Percentiles rank a stretch among this genome's conserved stretches.
Conservation (phyloP, 2,797 vertebrate genomes). For the Halcyon chelicuti region DNA sequence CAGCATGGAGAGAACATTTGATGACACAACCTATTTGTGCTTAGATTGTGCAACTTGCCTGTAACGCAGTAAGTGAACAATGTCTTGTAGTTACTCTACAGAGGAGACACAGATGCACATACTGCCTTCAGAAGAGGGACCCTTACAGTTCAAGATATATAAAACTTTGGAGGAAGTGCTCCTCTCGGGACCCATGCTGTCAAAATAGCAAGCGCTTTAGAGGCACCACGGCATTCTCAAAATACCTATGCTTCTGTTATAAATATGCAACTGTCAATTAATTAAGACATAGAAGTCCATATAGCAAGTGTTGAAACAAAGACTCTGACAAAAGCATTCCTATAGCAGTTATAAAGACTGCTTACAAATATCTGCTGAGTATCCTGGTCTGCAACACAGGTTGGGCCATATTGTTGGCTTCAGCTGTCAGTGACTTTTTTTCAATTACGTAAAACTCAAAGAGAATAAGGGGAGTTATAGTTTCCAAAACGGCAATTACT, state of each 20-base stretch:
- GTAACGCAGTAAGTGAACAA: neutral
- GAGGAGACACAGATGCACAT: neutral
- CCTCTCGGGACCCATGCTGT: neutral
- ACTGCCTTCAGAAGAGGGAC: neutral
- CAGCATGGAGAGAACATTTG: neutral
- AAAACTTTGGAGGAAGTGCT: neutral
- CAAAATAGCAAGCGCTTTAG: neutral
- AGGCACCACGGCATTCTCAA: neutral
- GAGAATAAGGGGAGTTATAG: neutral
- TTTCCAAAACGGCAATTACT: neutral
- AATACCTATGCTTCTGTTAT: neutral
- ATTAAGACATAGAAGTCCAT: neutral
- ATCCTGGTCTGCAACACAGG: neutral
- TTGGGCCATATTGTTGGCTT: neutral
- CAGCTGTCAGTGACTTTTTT: neutral
- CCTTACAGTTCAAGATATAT: neutral
- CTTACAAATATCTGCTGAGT: neutral
- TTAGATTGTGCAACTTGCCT: neutral
- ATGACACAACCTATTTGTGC: neutral
- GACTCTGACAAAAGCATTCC: neutral
- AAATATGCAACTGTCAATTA: neutral
- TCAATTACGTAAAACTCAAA: neutral
- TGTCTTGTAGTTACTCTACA: neutral
- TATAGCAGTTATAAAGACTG: neutral
- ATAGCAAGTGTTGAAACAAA: neutral